Evolutionary conservation across 2,797 vertebrate species (phyloP), one percentile per base, ranked within the genome.

Genomic region (Echeneis naucrates): DNA sequence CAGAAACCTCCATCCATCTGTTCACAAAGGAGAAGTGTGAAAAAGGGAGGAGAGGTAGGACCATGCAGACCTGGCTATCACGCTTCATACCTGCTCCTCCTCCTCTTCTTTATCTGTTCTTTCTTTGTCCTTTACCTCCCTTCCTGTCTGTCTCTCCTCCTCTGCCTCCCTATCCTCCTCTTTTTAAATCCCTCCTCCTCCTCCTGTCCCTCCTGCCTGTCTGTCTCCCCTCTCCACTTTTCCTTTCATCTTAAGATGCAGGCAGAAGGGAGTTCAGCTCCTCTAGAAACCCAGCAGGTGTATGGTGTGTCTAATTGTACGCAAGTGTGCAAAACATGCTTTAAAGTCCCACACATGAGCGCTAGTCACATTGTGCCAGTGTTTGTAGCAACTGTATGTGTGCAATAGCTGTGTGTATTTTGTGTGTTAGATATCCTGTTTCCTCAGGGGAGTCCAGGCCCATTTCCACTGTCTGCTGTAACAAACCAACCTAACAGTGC

Each of bases 1-100:
- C 81, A 81, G 87, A 91, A 91, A 92, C 87, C 87, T 92, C 81
- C 80, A 89, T 85, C 91, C 91, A 94, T 94, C 90, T 91, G 91
- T 87, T 91, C 88, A 92, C 77, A 89, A 83, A 90, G 81, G 59
- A 73, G 60, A 71, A 75, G 69, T 81, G 61, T n/a, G 48, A 77
- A 65, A 71, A 79, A 38, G 82, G 68, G 56, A 82, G 62, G 72
- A 83, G 72, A 82, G 83, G 82, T 77, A 69, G 81, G 80, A 80
- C 76, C 27, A 12, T 70, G 78, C 73, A 65, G 77, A 83, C 84
- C 78, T 88, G 71, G 78, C 81, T 72, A 78, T 84, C 78, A 85
- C 76, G 83, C 77, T 72, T 78, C 55, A 59, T 75, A 73, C 59
- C 69, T 32, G 47, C 78, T 78, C 85, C 81, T 81, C 81, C 83